These are phyloP conservation scores for Coptotermes formosanus DNA, from an alignment of 1,140 invertebrate genomes.

Conservation along the genomic window DNA sequence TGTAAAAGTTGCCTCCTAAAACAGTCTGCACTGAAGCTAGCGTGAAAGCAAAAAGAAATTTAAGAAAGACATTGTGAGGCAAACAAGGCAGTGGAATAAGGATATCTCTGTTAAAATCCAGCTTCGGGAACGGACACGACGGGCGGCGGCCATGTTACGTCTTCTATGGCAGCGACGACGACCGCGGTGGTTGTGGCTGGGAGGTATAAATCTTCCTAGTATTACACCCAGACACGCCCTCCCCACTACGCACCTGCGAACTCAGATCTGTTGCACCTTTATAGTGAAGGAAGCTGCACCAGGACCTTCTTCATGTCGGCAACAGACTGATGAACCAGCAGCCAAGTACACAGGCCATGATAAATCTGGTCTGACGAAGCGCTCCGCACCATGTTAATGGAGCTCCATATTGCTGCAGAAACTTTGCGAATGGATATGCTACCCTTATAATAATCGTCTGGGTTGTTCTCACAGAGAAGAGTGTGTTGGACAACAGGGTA, in stretches of 20 bases:
- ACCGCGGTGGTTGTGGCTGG: background rate
- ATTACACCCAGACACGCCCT: constrained; percentile 9
- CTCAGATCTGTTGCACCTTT: background rate
- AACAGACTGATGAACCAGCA: background rate
- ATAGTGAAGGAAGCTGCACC: background rate
- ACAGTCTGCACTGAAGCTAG: background rate
- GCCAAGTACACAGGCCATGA: too few relatives aligned
- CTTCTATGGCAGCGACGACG: background rate
- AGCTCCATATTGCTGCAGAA: too few relatives aligned
- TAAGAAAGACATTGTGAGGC: too few relatives aligned
- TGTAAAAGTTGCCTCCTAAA: background rate
- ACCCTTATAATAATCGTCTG: too few relatives aligned
- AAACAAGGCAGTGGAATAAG: background rate
- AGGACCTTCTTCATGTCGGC: background rate
- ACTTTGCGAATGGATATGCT: too few relatives aligned
- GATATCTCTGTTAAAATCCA: constrained; percentile 8
- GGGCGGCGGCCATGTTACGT: constrained; percentile 4
- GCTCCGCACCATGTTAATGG: too few relatives aligned
- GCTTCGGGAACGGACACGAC: background rate
- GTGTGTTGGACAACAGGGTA: too few relatives aligned
- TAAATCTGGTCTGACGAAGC: too few relatives aligned
- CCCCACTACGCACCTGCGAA: background rate
- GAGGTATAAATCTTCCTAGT: constrained; percentile 2
- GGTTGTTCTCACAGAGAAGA: too few relatives aligned
- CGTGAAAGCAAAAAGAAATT: background rate